These are phyloP conservation scores for Argyresthia goedartella DNA, from an alignment of 2,888 invertebrate species.

Conservation along the genomic window DNA sequence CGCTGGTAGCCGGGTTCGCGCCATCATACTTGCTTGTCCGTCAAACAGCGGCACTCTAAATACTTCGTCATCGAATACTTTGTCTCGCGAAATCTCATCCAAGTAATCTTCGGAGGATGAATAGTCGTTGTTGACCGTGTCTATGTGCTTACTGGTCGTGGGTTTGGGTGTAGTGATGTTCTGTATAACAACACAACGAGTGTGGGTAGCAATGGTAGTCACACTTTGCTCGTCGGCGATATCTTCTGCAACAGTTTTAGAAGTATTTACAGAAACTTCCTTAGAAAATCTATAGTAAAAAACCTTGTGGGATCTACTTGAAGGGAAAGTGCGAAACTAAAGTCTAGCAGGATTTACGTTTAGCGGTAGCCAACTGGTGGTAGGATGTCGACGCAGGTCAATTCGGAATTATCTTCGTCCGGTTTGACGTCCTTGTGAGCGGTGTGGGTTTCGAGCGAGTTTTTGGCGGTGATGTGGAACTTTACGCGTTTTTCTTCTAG, in stretches of 20 bases:
- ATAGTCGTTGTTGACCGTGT: conserved; percentile 38
- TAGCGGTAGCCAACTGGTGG: conserved; percentile 63
- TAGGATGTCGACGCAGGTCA: conserved; percentile 51
- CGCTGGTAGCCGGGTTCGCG: conserved; percentile 45
- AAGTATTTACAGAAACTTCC: neutral
- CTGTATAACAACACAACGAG: conserved; percentile 1
- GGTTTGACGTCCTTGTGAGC: neutral
- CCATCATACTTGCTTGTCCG: conserved; percentile 45
- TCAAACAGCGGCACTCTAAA: conserved; percentile 55
- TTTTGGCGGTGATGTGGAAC: conserved; percentile 3
- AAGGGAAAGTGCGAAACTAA: conserved; percentile 16
- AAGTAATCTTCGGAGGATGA: conserved; percentile 35
- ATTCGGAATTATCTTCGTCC: conserved; percentile 21
- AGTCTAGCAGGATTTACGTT: conserved; percentile 25
- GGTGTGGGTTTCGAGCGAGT: neutral
- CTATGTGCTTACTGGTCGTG: conserved; percentile 33
- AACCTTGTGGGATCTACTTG: conserved; percentile 3
- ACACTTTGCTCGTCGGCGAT: conserved; percentile 7
- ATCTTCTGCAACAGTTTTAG: neutral
- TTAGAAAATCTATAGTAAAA: neutral
- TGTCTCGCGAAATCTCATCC: conserved; percentile 26
- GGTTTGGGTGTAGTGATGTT: conserved; percentile 20
- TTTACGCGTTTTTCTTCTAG: conserved; percentile 4
- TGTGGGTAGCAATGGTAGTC: neutral
- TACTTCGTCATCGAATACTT: conserved; percentile 21